Evolutionary conservation across 64 coral and sea anemone genomes (phyloP), one percentile per base, ranked within the genome.

Genomic region (Acropora yongei): DNA sequence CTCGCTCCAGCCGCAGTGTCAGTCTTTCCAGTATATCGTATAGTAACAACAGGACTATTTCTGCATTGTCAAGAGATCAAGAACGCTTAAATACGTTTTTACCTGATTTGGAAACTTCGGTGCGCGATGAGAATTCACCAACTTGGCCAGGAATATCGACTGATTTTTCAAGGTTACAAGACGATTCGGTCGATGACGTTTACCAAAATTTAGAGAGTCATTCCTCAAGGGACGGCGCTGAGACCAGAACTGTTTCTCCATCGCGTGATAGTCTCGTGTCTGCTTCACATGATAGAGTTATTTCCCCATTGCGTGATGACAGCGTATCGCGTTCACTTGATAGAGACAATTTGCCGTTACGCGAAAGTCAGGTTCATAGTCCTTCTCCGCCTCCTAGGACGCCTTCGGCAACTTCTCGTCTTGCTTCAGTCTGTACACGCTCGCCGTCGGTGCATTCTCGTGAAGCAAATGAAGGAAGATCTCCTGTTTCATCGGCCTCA

Each of bases 21-120:
- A 92, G 90, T 46, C 20, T 79, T 41, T 92, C 90, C 17, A 92
- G 90, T 79, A 82, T 92, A 60, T 92, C 90, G 4, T 5, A 73
- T 66, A 39, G 9, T 72, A 30, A 85, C 58, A 79, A 83, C 30
- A 91, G 49, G 69, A 78, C 19, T 18, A 73, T 79, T 5, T 92
- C 90, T 18, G 82, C 81, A 86, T 77, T 58, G 72, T 93, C 83
- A 49, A 68, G 18, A 46, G 90, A 73, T 57, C 47, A 43, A 30
- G 82, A 72, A 10, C 3, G 6, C 16, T 9, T 85, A 63, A 63
- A 13, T 3, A 43, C 55, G 72, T 45, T 18, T 45, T 72, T 41
- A 2, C 63, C 44, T 17, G 44, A 69, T 1, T 71, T 71, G 5
- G 80, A 76, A 0, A 51, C 46, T 11, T 43, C 47, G 1, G 72